A percentile compares a stretch with the other conserved stretches of the same genome.
These are phyloP conservation scores for Disparrhopalites patrizii DNA, from an alignment of 2,888 invertebrate species.

Conservation along the genomic window DNA sequence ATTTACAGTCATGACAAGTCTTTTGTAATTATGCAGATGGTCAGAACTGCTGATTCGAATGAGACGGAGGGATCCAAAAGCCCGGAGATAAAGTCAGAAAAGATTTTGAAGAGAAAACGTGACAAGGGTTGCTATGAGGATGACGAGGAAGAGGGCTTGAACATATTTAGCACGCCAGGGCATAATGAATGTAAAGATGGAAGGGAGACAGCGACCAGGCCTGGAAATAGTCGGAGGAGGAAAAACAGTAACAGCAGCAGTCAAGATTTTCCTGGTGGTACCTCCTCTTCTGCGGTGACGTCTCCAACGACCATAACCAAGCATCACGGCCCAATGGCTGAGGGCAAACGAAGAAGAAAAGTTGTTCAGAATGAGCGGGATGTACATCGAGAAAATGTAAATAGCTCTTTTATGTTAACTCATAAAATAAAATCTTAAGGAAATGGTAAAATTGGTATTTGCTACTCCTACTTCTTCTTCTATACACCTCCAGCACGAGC, in stretches of 20 bases:
- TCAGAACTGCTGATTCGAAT: conserved; percentile 26
- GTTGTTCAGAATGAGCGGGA: conserved; percentile 13
- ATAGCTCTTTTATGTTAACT: conserved; percentile 16
- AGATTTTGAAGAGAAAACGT: conserved; percentile 32
- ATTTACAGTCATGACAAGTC: conserved; percentile 28
- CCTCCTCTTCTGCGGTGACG: neutral
- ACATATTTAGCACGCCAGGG: conserved; percentile 22
- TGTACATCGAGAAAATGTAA: conserved; percentile 26
- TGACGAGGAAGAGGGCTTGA: conserved; percentile 24
- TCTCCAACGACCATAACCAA: conserved; percentile 1
- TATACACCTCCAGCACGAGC: no score
- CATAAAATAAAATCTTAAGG: conserved; percentile 20
- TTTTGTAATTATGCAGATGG: conserved; percentile 28
- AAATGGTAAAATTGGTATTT: conserved; percentile 11
- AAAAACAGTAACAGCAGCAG: no score
- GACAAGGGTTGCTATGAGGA: conserved; percentile 28
- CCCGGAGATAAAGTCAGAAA: conserved; percentile 50
- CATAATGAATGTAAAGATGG: conserved; percentile 27
- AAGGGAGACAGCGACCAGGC: neutral
- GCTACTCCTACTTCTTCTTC: no score
- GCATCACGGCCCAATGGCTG: conserved; percentile 3
- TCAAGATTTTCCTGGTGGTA: conserved; percentile 6
- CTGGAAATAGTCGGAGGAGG: no score
- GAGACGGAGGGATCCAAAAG: conserved; percentile 28
- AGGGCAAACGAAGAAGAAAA: conserved; percentile 16